Conservation (phyloP, 2,888 invertebrate genomes). For the Nymphalis polychloros region DNA sequence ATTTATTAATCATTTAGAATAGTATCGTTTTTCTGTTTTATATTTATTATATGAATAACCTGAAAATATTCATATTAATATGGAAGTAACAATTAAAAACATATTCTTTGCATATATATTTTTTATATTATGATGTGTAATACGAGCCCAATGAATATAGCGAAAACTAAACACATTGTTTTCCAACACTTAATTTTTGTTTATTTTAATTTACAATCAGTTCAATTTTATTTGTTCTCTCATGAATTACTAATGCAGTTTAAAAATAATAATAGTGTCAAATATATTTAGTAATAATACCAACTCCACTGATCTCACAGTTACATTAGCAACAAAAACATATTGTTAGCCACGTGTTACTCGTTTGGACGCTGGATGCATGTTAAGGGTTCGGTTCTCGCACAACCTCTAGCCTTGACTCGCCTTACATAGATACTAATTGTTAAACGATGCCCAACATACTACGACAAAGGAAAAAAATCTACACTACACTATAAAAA, state of each 20-base stretch:
- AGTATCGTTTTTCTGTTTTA: not conserved
- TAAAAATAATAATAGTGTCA: not conserved
- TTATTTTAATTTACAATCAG: no score
- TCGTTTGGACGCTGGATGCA: slow-evolving; percentile 54
- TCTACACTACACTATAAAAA: not conserved
- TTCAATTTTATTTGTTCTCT: no score
- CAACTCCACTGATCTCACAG: slow-evolving; percentile 36
- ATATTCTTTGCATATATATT: no score
- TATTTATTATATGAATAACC: no score
- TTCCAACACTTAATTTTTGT: no score
- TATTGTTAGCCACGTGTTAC: slow-evolving; percentile 78
- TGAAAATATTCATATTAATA: no score
- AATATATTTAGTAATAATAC: not conserved
- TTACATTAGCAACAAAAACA: slow-evolving; percentile 69
- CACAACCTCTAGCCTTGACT: slow-evolving; percentile 37
- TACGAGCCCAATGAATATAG: no score
- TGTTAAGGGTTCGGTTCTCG: slow-evolving; percentile 19
- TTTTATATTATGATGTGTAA: no score
- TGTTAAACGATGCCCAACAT: slow-evolving; percentile 14
- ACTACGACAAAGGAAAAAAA: not conserved
- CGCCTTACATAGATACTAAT: slow-evolving; percentile 29
- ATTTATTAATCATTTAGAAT: not conserved
- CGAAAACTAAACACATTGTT: no score
- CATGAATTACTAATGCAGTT: no score
- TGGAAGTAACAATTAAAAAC: no score